Evolutionary conservation across 1,140 invertebrate species (phyloP), one percentile per base, ranked within the genome.

Genomic region (Phthorimaea operculella): DNA sequence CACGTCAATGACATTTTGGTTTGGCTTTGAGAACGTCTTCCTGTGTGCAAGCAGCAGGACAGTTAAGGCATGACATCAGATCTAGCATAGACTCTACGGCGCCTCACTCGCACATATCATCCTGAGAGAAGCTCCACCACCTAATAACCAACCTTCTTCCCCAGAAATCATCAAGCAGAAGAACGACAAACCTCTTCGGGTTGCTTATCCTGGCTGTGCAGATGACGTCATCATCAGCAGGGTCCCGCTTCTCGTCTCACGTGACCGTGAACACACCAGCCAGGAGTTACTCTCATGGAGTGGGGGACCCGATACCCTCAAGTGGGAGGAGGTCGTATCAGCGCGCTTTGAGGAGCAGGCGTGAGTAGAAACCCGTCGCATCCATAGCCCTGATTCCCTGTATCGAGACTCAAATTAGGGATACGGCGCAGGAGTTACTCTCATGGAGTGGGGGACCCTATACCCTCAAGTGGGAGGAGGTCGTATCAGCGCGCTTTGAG

Each of bases 361-460:
- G 21, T 28, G 21, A 28, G 21, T 28, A 28, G 21, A 28, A 4
- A 28, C n/a, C n/a, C n/a, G n/a, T n/a, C n/a, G n/a, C n/a, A n/a
- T n/a, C n/a, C n/a, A n/a, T n/a, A n/a, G n/a, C n/a, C n/a, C n/a
- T n/a, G n/a, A n/a, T n/a, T n/a, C n/a, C n/a, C n/a, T n/a, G n/a
- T n/a, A n/a, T n/a, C n/a, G n/a, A n/a, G n/a, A n/a, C n/a, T n/a
- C n/a, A n/a, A n/a, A n/a, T n/a, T n/a, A n/a, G n/a, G n/a, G n/a
- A n/a, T n/a, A n/a, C n/a, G n/a, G n/a, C n/a, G n/a, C 5, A 58
- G 69, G 10, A 85, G 79, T 57, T 87, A 74, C 66, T 70, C 74
- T 1, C 85, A 87, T 52, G 84, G 85, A 9, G 84, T 87, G 8
- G 83, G 85, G 5, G 74, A 85, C 52, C 75, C 76, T 0, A 36